Conservation (phyloP, 2,888 invertebrate species). For the Cecidostiba fungosa region DNA sequence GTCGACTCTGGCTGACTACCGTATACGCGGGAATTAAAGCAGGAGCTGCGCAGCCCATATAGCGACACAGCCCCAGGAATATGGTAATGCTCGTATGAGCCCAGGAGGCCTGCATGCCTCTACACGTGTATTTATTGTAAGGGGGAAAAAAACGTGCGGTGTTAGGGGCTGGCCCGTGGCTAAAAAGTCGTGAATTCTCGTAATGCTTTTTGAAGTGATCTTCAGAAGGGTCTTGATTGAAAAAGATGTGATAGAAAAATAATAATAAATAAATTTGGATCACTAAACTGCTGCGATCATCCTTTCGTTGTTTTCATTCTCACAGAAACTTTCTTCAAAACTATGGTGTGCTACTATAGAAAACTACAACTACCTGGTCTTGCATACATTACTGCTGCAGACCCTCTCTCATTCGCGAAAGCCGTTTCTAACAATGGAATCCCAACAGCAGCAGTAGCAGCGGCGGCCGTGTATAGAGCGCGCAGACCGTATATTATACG, state of each 20-base stretch:
- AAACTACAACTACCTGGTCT: neutral
- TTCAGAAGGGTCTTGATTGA: too few species aligned
- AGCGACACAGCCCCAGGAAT: constrained; percentile 39
- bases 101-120: neutral
- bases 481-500: constrained; percentile 32
- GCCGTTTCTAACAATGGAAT: constrained; percentile 53
- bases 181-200: neutral
- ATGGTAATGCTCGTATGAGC: constrained; percentile 56
- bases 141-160: neutral
- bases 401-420: neutral
- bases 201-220: neutral
- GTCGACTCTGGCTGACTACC: constrained; percentile 53
- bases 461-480: neutral
- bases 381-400: neutral
- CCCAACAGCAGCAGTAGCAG: neutral
- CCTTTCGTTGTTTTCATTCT: neutral
- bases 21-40: constrained; percentile 58
- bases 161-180: neutral
- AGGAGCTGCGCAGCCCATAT: neutral
- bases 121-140: constrained; percentile 1
- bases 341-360: neutral
- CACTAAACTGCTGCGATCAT: neutral
- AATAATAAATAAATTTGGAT: neutral
- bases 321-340: neutral
- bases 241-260: too few species aligned